Percentiles rank a stretch among this genome's conserved stretches.
phyloP scores from a whole-genome alignment of 2,113 vertebrate species.

The Ailuropoda melanoleuca region DNA sequence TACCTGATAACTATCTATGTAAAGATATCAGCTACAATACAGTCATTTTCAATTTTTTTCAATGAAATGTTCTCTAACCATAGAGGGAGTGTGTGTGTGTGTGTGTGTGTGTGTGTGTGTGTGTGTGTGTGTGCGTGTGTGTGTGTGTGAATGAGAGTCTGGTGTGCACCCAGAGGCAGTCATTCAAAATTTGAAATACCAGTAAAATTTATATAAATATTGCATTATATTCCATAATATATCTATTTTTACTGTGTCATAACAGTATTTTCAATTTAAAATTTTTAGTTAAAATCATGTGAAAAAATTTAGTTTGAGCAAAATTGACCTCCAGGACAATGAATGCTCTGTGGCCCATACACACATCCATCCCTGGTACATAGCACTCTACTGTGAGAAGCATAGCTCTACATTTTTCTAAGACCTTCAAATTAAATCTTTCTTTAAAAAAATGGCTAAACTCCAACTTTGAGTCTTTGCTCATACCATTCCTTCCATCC shows the following conservation, averaged over 20 bases:
- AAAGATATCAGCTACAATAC: not conserved
- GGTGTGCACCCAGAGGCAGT: not conserved
- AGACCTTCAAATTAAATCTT: not conserved
- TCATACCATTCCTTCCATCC: not conserved
- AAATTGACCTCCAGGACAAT: not conserved
- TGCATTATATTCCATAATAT: not conserved
- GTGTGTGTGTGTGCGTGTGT: not conserved
- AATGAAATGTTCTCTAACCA: not conserved
- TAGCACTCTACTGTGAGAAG: not conserved
- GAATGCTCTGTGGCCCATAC: not conserved
- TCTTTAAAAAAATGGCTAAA: not conserved
- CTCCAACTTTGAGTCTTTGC: not conserved
- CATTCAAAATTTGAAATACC: not conserved
- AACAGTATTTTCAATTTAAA: not conserved
- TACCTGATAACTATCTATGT: not conserved
- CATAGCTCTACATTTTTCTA: not conserved
- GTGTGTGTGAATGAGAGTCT: not conserved
- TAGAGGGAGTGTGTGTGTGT: not conserved
- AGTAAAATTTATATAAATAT: not conserved
- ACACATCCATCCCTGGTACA: not conserved
- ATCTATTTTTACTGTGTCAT: not conserved
- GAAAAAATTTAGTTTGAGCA: not conserved
- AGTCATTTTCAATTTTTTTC: not conserved
- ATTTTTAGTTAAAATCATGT: not conserved
- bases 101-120: not conserved